phyloP scores from a whole-genome alignment of 2,888 invertebrate species.

The Drosophila ustulata region DNA sequence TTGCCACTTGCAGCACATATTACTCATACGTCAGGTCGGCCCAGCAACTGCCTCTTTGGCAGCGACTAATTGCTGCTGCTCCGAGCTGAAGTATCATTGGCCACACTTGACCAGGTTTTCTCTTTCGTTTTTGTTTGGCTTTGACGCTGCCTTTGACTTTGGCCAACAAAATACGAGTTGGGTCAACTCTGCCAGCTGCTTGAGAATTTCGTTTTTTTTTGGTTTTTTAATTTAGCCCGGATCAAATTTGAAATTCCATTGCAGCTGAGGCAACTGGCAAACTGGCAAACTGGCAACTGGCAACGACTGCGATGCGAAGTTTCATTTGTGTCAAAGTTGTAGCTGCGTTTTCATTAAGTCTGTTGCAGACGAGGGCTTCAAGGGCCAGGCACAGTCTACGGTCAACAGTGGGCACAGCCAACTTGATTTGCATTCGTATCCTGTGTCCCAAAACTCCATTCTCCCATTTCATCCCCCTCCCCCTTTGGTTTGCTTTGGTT shows the following conservation, averaged over 20 bases:
- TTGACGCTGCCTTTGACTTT: slow-evolving; percentile 1
- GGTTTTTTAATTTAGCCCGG: slow-evolving; percentile 9
- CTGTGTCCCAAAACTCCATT: slow-evolving; percentile 5
- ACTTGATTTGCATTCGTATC: slow-evolving; percentile 45
- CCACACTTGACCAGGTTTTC: slow-evolving; percentile 18
- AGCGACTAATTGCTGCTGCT: slow-evolving; percentile 31
- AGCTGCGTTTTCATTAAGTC: slow-evolving; percentile 63
- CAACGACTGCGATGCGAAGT: slow-evolving; percentile 26
- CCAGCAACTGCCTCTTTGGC: neutral
- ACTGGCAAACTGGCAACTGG: neutral
- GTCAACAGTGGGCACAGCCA: no score
- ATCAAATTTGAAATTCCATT: slow-evolving; percentile 34
- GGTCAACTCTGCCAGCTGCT: neutral
- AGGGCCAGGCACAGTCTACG: slow-evolving; percentile 2
- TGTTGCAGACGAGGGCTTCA: slow-evolving; percentile 12
- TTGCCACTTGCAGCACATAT: slow-evolving; percentile 6
- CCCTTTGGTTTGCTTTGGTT: neutral
- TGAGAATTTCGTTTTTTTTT: slow-evolving; percentile 1
- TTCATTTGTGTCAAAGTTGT: slow-evolving; percentile 53
- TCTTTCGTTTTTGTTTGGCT: neutral
- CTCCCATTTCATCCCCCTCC: neutral
- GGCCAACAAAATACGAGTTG: neutral
- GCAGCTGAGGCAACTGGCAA: slow-evolving; percentile 27
- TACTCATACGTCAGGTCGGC: slow-evolving; percentile 21
- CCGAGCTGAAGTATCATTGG: slow-evolving; percentile 19